Percentiles rank a stretch among this genome's conserved stretches.
Evolutionary conservation across 2,113 vertebrate species (phyloP).

Genomic region (Oreochromis spilurus): DNA sequence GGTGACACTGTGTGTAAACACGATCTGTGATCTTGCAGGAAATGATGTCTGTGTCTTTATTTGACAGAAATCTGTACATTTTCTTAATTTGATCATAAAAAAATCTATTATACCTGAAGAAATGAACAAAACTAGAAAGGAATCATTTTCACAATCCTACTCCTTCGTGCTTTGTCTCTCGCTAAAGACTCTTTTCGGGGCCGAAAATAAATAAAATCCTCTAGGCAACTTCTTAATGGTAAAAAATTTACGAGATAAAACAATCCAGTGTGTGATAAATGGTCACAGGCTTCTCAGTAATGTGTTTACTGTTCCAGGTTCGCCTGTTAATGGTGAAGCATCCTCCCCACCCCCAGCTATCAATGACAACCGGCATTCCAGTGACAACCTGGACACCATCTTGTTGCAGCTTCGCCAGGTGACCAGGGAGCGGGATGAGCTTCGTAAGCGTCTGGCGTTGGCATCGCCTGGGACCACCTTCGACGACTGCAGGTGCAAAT

Average conservation of each 20-base stretch:
- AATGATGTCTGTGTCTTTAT: background rate
- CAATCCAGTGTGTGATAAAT: background rate
- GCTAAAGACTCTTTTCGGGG: background rate
- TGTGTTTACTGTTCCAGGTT: slow-evolving; percentile 76
- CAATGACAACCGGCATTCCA: slow-evolving; percentile 81
- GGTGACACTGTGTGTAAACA: background rate
- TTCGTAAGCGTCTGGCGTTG: slow-evolving; percentile 91
- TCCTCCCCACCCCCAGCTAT: slow-evolving; percentile 87
- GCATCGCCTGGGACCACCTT: slow-evolving; percentile 91
- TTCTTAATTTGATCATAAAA: background rate
- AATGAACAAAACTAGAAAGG: background rate
- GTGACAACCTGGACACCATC: slow-evolving; percentile 88
- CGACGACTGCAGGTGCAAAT: slow-evolving; percentile 89
- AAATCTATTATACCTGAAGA: background rate
- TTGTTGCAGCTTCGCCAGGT: slow-evolving; percentile 90
- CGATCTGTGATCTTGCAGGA: background rate
- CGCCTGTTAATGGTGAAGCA: slow-evolving; percentile 82
- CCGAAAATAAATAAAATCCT: background rate
- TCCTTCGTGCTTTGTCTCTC: background rate
- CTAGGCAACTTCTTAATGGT: background rate
- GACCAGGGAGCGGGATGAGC: slow-evolving; percentile 91
- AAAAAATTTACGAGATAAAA: background rate
- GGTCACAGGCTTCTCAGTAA: slow-evolving; percentile 20
- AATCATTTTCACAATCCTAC: background rate
- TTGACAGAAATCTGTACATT: background rate